phyloP scores from a whole-genome alignment of 2,797 vertebrate genomes.

The Cuculus canorus region DNA sequence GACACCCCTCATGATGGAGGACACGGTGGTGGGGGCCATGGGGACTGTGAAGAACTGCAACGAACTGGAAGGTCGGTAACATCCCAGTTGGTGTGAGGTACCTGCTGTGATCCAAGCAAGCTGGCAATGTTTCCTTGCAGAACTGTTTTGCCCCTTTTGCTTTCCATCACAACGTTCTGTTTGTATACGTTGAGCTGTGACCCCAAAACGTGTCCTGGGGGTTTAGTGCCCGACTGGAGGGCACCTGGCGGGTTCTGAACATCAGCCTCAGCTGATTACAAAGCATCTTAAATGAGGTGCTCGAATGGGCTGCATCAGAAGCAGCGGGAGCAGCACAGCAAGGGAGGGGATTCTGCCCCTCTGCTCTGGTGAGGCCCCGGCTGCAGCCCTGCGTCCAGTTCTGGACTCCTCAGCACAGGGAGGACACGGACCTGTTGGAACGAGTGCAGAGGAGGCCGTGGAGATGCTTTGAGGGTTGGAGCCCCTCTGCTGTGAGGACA shows the following conservation, averaged over 20 bases:
- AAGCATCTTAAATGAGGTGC: rapidly evolving
- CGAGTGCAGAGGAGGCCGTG: too few relatives aligned
- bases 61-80: conserved; percentile 88
- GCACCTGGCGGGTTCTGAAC: not conserved
- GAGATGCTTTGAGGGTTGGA: too few relatives aligned
- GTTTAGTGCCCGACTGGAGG: not conserved
- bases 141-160: rapidly evolving
- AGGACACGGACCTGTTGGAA: too few relatives aligned
- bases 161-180: rapidly evolving
- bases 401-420: too few relatives aligned
- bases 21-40: conserved; percentile 88
- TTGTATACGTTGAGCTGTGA: not conserved
- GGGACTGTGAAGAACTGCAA: conserved; percentile 87
- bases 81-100: rapidly evolving
- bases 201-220: rapidly evolving
- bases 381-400: too few relatives aligned
- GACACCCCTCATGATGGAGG: conserved; percentile 88
- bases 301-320: too few relatives aligned
- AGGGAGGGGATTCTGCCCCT: too few relatives aligned
- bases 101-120: not conserved
- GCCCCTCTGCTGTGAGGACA: too few relatives aligned
- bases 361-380: too few relatives aligned
- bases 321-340: too few relatives aligned
- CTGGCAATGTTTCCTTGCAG: rapidly evolving
- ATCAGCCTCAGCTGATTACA: not conserved